Base-by-base conservation (phyloP, 2,797 vertebrate species). In the Rhinoraja longicauda region DNA sequence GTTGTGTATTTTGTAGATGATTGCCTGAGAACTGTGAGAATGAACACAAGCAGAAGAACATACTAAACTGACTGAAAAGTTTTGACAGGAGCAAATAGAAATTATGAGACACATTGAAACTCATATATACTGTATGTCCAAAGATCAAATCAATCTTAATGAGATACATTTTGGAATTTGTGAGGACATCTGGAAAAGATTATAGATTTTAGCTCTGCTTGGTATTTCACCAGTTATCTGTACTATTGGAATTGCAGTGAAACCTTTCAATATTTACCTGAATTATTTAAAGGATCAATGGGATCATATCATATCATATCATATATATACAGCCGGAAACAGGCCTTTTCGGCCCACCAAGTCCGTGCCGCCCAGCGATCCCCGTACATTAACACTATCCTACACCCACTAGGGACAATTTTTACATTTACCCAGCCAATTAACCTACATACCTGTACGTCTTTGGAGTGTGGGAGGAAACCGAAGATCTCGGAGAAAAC, bases 221-320 rank as follows among this genome's bases (percentile, higher is more conserved):
- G 0, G 2, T 32, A 8, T 36, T n/a, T 24, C 17, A 36, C 17
- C 59, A 36, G 17, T 21, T 19, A 10, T 62, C n/a, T 62, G 17
- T 9, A 2, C n/a, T 32, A 21, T 15, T 67, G 17, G 17, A 32
- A 21, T 88, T 17, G 64, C 6, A 36, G 15, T 64, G 32, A 67
- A 88, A 12, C 17, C 21, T 67, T 36, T 36, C 84, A 21, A 36
- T 36, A 7, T 21, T 67, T 67, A 67, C 7, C 17, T 88, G 82
- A 88, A 86, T 86, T 86, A 86, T 32, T 62, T 19, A 86, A 59
- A 86, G 4, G 57, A 86, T 62, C 53, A 82, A 82, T 86, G 17
- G 1, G 9, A 19, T 86, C 57, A n/a, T n/a, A n/a, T n/a, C n/a
- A n/a, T n/a, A n/a, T n/a, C n/a, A n/a, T n/a, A n/a, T n/a, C n/a